Evolutionary conservation across 2,888 invertebrate species (phyloP).

Genomic region (Oscheius sp.): DNA sequence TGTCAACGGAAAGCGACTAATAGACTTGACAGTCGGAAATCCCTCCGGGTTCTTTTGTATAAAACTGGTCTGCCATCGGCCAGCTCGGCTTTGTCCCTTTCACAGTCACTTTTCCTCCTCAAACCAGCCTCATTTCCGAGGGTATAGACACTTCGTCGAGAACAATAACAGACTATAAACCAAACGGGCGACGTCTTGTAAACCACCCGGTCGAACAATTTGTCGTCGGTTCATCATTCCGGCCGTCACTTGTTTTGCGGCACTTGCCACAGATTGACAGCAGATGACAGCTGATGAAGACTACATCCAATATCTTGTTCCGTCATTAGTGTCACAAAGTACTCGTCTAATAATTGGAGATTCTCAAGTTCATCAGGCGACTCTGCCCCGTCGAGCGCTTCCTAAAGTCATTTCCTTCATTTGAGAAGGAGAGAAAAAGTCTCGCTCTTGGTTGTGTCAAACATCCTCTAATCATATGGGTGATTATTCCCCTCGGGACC

Average conservation of each 20-base stretch:
- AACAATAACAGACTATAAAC: not conserved
- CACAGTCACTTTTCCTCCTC: not conserved
- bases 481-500: constrained; percentile 18
- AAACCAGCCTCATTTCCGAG: not conserved
- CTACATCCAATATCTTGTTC: not conserved
- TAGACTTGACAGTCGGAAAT: constrained; percentile 7
- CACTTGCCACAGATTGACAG: not conserved
- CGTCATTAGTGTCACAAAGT: too few species aligned
- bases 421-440: too few species aligned
- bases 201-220: too few species aligned
- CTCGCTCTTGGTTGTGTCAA: too few species aligned
- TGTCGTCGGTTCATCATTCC: not conserved
- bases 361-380: too few species aligned
- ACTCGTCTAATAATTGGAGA: too few species aligned
- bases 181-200: too few species aligned
- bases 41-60: not conserved
- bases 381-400: too few species aligned
- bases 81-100: not conserved
- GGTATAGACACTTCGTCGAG: too few species aligned
- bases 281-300: not conserved
- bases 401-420: too few species aligned
- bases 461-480: too few species aligned
- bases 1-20: constrained; percentile 13
- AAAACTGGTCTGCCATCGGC: constrained; percentile 16
- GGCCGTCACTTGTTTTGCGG: constrained; percentile 6